Percentiles rank a stretch among this genome's conserved stretches.
phyloP scores from a whole-genome alignment of 1,140 invertebrate species.

The Mamestra configurata region DNA sequence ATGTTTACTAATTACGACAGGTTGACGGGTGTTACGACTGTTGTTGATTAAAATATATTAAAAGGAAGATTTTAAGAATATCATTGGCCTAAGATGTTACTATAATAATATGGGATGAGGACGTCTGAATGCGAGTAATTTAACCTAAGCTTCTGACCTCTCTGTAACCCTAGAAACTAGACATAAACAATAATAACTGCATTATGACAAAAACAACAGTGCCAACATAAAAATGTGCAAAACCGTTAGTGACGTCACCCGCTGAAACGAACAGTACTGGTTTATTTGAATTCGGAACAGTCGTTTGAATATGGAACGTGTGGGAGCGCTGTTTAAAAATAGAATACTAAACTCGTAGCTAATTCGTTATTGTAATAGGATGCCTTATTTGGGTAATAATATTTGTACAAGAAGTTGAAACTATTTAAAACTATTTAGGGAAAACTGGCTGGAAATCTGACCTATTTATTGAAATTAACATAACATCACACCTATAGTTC shows the following conservation, averaged over 20 bases:
- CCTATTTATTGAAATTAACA: too few relatives aligned
- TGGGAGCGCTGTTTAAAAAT: slow-evolving; percentile 47
- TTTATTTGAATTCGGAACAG: slow-evolving; percentile 50
- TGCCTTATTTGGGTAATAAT: slow-evolving; percentile 20
- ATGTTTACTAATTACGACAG: background rate
- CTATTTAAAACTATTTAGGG: background rate
- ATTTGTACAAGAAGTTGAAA: background rate
- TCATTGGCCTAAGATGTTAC: too few relatives aligned
- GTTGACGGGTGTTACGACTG: too few relatives aligned
- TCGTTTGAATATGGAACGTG: slow-evolving; percentile 49
- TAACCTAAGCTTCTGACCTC: background rate
- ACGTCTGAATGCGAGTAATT: too few relatives aligned
- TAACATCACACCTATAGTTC: too few relatives aligned
- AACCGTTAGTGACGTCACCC: slow-evolving; percentile 51
- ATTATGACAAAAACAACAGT: background rate
- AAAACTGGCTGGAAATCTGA: background rate
- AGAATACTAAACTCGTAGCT: slow-evolving; percentile 26
- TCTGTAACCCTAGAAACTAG: background rate
- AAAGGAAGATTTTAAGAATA: too few relatives aligned
- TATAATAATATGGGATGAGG: too few relatives aligned
- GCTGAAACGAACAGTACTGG: slow-evolving; percentile 47
- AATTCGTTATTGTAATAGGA: slow-evolving; percentile 1
- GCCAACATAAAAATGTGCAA: slow-evolving; percentile 31
- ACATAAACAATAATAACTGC: slow-evolving; percentile 26
- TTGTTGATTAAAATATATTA: too few relatives aligned